A percentile compares a stretch with the other conserved stretches of the same genome.
Conservation (phyloP, 1,140 invertebrate species). For the Neodiprion pinetum region DNA sequence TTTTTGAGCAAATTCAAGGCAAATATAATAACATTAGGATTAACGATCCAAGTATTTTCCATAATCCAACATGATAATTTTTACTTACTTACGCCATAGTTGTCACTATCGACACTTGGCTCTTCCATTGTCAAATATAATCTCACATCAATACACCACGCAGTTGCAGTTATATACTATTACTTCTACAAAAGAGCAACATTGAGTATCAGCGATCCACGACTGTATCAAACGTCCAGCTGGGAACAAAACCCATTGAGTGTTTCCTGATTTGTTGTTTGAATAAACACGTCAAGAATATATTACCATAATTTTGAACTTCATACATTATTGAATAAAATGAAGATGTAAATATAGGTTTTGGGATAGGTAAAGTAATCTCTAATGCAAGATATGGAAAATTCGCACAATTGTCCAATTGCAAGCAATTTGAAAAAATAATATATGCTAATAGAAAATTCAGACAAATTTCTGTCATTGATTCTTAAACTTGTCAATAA, state of each 20-base stretch:
- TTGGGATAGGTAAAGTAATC: too few species aligned
- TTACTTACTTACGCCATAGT: too few species aligned
- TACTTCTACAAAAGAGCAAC: conserved; percentile 77
- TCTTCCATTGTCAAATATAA: not conserved
- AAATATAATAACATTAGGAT: not conserved
- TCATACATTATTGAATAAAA: not conserved
- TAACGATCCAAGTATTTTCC: not conserved
- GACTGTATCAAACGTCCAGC: conserved; percentile 75
- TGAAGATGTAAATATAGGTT: not conserved
- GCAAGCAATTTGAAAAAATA: not conserved
- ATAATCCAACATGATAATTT: too few species aligned
- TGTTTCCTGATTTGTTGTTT: conserved; percentile 31
- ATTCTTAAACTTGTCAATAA: not conserved
- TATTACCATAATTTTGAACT: conserved; percentile 6
- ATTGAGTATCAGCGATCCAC: conserved; percentile 73
- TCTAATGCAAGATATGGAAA: not conserved
- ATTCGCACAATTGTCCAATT: not conserved
- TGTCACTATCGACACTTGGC: too few species aligned
- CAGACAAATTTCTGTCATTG: not conserved
- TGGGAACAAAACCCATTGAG: conserved; percentile 69
- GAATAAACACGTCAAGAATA: conserved; percentile 26
- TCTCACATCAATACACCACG: conserved; percentile 31
- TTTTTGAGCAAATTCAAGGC: conserved; percentile 14
- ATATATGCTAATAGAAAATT: not conserved
- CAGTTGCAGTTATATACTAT: conserved; percentile 77